Evolutionary conservation across 2,113 vertebrate species (phyloP).

Genomic region (Stigmatopora argus): DNA sequence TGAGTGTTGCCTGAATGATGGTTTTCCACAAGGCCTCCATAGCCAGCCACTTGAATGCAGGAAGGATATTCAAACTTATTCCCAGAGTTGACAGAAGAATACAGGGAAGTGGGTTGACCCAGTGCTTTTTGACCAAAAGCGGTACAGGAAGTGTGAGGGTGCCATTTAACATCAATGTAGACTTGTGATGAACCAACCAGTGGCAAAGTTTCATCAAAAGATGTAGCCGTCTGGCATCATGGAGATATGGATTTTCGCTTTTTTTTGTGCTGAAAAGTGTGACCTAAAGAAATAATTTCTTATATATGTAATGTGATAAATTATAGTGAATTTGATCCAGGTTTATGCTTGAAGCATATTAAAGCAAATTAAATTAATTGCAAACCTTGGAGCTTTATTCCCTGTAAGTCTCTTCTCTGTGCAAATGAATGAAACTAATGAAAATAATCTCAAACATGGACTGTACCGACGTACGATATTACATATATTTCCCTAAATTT

Average conservation of each 20-base stretch:
- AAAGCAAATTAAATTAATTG: too few species aligned
- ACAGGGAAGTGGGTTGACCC: slow-evolving; percentile 66
- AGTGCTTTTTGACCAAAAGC: slow-evolving; percentile 57
- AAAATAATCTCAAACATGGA: too few species aligned
- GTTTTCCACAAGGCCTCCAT: slow-evolving; percentile 41
- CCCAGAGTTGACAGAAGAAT: slow-evolving; percentile 71
- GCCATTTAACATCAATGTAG: slow-evolving; percentile 38
- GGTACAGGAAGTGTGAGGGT: slow-evolving; percentile 59
- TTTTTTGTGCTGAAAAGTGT: neutral
- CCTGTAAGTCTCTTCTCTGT: too few species aligned
- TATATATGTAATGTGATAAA: neutral
- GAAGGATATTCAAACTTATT: slow-evolving; percentile 70
- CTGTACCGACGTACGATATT: too few species aligned
- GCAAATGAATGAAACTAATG: too few species aligned
- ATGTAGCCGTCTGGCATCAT: neutral
- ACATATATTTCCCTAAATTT: too few species aligned
- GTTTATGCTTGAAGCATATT: too few species aligned
- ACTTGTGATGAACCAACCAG: slow-evolving; percentile 25
- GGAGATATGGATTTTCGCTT: neutral
- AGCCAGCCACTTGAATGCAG: slow-evolving; percentile 51
- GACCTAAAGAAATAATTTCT: neutral
- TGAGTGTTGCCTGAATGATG: slow-evolving; percentile 37
- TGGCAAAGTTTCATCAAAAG: neutral
- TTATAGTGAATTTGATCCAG: neutral
- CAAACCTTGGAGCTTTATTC: too few species aligned